Evolutionary conservation across 2,888 invertebrate species (phyloP), one percentile per base, ranked within the genome.

Genomic region (Suillia variegata): DNA sequence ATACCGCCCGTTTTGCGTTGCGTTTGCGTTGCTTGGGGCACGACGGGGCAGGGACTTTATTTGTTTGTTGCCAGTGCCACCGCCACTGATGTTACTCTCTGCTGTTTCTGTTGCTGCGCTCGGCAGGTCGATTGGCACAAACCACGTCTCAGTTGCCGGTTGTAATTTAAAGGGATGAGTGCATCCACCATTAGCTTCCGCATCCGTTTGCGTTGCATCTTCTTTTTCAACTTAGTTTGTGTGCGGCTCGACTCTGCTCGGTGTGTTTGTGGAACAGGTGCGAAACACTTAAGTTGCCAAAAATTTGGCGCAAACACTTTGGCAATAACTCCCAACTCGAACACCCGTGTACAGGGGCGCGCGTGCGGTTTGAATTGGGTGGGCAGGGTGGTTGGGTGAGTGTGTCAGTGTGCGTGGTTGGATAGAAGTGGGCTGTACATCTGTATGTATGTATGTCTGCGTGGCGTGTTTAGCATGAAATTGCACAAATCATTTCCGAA

Each of bases 401-500:
- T n/a, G n/a, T n/a, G n/a, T n/a, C n/a, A n/a, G n/a, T n/a, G n/a
- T n/a, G n/a, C n/a, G n/a, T n/a, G n/a, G n/a, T n/a, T n/a, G n/a
- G n/a, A n/a, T n/a, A n/a, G n/a, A n/a, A n/a, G n/a, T n/a, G n/a
- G n/a, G n/a, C n/a, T n/a, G n/a, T n/a, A n/a, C n/a, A n/a, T n/a
- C n/a, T n/a, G n/a, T n/a, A n/a, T n/a, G n/a, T n/a, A n/a, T n/a
- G n/a, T n/a, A n/a, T n/a, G n/a, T n/a, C n/a, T n/a, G 42, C 24
- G 38, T 50, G 26, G 64, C 62, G 61, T 62, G 64, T 61, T 64
- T 61, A 61, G 50, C 56, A 61, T 56, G 15, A 34, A 72, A 70
- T 68, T 72, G 71, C 71, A 74, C 79, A 77, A 79, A 79, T 78
- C 78, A 77, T 77, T 74, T 67, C 64, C 67, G 70, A 69, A 68